These are phyloP conservation scores for Cryptomyrus ogoouensis DNA, from an alignment of 2,113 vertebrate species.

Conservation along the genomic window DNA sequence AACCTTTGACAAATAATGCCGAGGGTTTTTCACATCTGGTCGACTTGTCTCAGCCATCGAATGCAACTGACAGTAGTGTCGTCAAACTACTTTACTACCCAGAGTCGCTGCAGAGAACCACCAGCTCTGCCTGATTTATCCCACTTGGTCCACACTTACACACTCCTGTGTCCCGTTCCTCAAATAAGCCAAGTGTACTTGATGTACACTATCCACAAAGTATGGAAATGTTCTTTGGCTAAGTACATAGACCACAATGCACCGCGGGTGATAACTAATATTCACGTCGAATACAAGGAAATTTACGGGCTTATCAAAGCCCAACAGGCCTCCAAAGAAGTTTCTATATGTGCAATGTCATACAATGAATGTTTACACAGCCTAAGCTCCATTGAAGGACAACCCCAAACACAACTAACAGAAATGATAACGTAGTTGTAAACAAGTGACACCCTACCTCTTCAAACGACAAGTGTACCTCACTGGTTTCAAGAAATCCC, in stretches of 20 bases:
- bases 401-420: not conserved
- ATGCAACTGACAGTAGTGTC: not conserved
- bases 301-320: not conserved
- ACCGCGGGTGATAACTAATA: not conserved
- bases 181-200: not conserved
- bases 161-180: not conserved
- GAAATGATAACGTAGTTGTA: not conserved
- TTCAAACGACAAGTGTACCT: not conserved
- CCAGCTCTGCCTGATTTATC: not conserved
- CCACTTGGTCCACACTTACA: not conserved
- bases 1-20: not conserved
- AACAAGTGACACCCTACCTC: not conserved
- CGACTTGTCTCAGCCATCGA: not conserved
- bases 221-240: not conserved
- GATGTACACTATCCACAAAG: not conserved
- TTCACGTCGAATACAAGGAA: not conserved
- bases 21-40: not conserved
- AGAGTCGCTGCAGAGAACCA: not conserved
- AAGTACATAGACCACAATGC: not conserved
- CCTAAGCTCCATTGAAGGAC: not conserved
- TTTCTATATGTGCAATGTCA: not conserved
- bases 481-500: not conserved
- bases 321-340: not conserved
- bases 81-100: not conserved
- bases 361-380: not conserved